Base-by-base conservation (phyloP, 2,113 vertebrate genomes). In the Brachypodius melanocephalos region DNA sequence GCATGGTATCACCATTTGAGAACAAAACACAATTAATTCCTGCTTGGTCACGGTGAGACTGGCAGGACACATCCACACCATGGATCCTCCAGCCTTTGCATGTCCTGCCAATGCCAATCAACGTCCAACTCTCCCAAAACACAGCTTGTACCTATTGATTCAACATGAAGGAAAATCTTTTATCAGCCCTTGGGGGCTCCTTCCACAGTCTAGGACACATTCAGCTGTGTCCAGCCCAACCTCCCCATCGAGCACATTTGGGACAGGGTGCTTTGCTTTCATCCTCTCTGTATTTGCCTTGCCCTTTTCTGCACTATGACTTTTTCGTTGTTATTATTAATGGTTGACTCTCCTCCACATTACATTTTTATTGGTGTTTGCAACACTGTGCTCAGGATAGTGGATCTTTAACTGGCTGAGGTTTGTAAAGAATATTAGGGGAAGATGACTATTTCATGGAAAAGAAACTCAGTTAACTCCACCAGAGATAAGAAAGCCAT, bases 211-310 rank as follows among this genome's bases (percentile, higher is more conserved):
- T 9, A 40, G n/a, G 42, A 40, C 76, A 80, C 28, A 16, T 26
- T 36, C 61, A 81, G 40, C 49, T 58, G 22, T 38, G 42, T 25
- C 8, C 48, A 66, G 17, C 16, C 5, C 26, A 82, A 57, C 17
- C 72, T 66, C 43, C 46, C 43, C 43, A 66, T 5, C 0, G 0
- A 55, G 24, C 14, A 49, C 10, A 12, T 8, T 36, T 2, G 19
- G 36, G 28, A 49, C 55, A 58, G 17, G 21, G 15, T 87, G 69
- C 25, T 94, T 83, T 66, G 29, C 46, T 36, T 77, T 81, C 14
- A 48, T 66, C 46, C 25, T 87, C 49, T n/a, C 42, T 58, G 2
- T 14, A 29, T 57, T 25, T 74, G 68, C 38, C 32, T 72, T 51
- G 25, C 9, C 29, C 17, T 77, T 69, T 93, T 7, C 32, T 73